Conservation (phyloP, 1,140 invertebrate species). For the Micrasema minimum region DNA sequence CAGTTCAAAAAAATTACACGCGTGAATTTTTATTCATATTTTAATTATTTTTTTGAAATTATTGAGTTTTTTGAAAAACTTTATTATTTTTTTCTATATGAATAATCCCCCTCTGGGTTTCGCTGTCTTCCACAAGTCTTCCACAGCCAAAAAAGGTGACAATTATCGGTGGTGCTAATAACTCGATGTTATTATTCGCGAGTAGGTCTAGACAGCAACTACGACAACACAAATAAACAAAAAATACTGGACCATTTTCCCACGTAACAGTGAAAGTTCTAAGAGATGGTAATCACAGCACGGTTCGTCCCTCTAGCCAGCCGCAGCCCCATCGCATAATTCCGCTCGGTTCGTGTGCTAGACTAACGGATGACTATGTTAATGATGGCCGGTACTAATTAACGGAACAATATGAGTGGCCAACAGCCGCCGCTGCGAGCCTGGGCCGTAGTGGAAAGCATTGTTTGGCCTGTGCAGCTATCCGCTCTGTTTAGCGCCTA, state of each 20-base stretch:
- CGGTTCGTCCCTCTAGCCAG: neutral
- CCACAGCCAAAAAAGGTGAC: too few relatives aligned
- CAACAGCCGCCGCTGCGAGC: neutral
- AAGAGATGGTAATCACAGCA: conserved; percentile 6
- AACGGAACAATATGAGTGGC: conserved; percentile 16
- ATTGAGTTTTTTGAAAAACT: too few relatives aligned
- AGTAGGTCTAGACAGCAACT: too few relatives aligned
- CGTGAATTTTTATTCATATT: too few relatives aligned
- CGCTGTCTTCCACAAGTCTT: too few relatives aligned
- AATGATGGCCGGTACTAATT: conserved; percentile 14
- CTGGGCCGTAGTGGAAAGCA: conserved; percentile 13
- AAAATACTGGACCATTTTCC: conserved; percentile 16
- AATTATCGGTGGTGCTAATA: too few relatives aligned
- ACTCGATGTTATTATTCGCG: too few relatives aligned
- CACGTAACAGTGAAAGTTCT: conserved; percentile 11
- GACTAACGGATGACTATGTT: conserved; percentile 17
- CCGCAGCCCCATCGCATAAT: conserved; percentile 5
- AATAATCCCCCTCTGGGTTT: too few relatives aligned
- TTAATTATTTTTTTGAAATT: too few relatives aligned
- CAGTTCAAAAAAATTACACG: too few relatives aligned
- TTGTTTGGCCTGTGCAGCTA: conserved; percentile 20
- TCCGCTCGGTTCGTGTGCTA: neutral
- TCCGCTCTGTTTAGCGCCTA: conserved; percentile 21
- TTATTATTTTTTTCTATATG: too few relatives aligned
- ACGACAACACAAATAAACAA: too few relatives aligned